Conservation (phyloP, 1,140 invertebrate species). For the Hyphantria cunea region DNA sequence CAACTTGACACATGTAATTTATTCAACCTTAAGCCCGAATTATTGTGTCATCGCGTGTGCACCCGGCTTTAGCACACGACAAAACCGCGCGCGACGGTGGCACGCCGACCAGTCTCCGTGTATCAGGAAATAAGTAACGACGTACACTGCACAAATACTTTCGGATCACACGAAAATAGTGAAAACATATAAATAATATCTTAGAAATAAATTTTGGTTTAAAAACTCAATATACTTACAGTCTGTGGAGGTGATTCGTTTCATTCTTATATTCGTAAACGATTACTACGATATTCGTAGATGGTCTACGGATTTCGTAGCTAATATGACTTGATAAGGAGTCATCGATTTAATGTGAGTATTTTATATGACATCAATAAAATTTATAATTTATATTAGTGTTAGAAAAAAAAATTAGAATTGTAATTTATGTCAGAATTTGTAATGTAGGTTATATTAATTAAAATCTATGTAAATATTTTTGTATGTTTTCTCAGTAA, state of each 20-base stretch:
- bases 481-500: too few relatives aligned
- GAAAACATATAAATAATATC: background rate
- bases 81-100: constrained; percentile 30
- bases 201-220: background rate
- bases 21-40: constrained; percentile 27
- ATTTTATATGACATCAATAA: background rate
- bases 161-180: background rate
- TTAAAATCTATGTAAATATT: too few relatives aligned
- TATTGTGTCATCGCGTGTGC: constrained; percentile 38
- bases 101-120: constrained; percentile 30
- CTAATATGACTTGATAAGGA: constrained; percentile 2
- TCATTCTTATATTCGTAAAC: constrained; percentile 5
- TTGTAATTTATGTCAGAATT: too few relatives aligned
- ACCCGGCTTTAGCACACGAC: constrained; percentile 33
- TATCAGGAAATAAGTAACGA: constrained; percentile 30
- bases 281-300: constrained; percentile 4
- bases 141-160: constrained; percentile 13
- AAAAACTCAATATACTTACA: background rate
- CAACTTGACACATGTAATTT: constrained; percentile 25
- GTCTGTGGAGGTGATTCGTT: constrained; percentile 1
- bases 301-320: constrained; percentile 7
- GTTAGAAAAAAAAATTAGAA: too few relatives aligned
- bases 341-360: constrained; percentile 12
- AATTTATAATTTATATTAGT: too few relatives aligned
- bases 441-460: too few relatives aligned